Conservation (phyloP, 37 sponge, comb jelly and placozoan genomes). For the Tethya wilhelma region DNA sequence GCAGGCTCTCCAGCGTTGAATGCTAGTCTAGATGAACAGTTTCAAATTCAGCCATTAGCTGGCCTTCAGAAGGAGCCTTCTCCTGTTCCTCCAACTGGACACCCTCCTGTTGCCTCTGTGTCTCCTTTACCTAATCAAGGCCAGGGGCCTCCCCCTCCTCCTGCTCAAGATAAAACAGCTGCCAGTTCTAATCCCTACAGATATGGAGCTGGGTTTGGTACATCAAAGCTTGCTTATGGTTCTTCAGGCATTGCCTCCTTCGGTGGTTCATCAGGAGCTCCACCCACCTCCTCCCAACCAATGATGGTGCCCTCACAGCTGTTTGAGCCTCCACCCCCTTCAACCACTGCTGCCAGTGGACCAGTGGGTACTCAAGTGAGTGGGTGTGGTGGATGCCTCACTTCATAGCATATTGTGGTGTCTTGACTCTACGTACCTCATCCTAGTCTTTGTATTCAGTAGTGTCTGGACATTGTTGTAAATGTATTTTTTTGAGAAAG, state of each 20-base stretch:
- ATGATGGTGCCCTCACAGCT: not conserved
- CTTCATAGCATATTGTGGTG: no score
- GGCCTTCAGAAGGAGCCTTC: not conserved
- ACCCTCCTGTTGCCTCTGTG: not conserved
- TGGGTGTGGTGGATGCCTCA: no score
- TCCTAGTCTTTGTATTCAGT: no score
- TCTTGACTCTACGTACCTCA: no score
- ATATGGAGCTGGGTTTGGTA: slow-evolving; percentile 10
- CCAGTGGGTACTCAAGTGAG: no score
- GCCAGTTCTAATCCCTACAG: slow-evolving; percentile 30
- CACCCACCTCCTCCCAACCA: not conserved
- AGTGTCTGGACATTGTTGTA: no score
- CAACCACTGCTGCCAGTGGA: no score
- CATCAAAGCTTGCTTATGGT: slow-evolving; percentile 29
- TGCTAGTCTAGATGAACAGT: not conserved
- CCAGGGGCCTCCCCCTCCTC: not conserved
- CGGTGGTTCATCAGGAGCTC: not conserved
- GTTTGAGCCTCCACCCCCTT: not conserved
- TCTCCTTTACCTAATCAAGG: not conserved
- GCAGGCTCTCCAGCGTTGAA: not conserved
- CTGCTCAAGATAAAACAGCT: not conserved
- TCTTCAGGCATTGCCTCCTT: slow-evolving; percentile 33
- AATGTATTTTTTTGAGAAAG: no score
- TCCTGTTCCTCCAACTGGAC: not conserved
- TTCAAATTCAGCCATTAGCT: not conserved